These are phyloP conservation scores for Orcinus orca DNA, from an alignment of 2,113 vertebrate species.

Conservation along the genomic window DNA sequence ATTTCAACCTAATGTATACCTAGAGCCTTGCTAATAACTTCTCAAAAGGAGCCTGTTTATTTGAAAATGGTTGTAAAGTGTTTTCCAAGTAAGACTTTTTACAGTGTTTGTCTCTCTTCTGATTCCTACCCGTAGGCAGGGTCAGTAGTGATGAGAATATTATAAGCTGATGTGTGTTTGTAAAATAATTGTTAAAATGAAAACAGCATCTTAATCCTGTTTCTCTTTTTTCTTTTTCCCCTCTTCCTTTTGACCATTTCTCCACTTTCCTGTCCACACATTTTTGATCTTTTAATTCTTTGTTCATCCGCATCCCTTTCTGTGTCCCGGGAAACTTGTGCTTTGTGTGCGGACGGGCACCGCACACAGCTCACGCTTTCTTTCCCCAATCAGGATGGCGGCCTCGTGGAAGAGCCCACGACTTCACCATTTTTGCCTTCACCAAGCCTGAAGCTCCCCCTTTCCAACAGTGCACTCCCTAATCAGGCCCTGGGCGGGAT, in stretches of 20 bases:
- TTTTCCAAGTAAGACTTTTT: neutral
- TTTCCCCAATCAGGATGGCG: slow-evolving; percentile 92
- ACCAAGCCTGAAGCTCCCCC: slow-evolving; percentile 98
- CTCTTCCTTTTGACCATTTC: slow-evolving; percentile 69
- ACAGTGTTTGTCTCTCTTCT: neutral
- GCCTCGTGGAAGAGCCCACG: slow-evolving; percentile 96
- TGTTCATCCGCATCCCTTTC: slow-evolving; percentile 51
- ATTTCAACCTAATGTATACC: neutral
- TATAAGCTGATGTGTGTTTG: neutral
- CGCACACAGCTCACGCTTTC: slow-evolving; percentile 84
- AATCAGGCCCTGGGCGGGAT: slow-evolving; percentile 96
- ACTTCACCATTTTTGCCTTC: slow-evolving; percentile 99
- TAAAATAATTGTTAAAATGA: neutral
- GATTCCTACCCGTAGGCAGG: neutral
- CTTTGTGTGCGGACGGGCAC: slow-evolving; percentile 70
- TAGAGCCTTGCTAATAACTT: neutral
- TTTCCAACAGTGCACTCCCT: slow-evolving; percentile 97
- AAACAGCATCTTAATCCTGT: slow-evolving; percentile 77
- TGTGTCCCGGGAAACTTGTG: slow-evolving; percentile 79
- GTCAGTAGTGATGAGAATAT: neutral
- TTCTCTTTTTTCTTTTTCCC: slow-evolving; percentile 81
- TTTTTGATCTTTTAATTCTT: slow-evolving; percentile 56
- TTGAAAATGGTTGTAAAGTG: neutral
- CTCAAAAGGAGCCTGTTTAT: neutral
- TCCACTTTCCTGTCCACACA: slow-evolving; percentile 22